These are phyloP conservation scores for Ophioninae sp. DNA, from an alignment of 2,888 invertebrate genomes.

Conservation along the genomic window DNA sequence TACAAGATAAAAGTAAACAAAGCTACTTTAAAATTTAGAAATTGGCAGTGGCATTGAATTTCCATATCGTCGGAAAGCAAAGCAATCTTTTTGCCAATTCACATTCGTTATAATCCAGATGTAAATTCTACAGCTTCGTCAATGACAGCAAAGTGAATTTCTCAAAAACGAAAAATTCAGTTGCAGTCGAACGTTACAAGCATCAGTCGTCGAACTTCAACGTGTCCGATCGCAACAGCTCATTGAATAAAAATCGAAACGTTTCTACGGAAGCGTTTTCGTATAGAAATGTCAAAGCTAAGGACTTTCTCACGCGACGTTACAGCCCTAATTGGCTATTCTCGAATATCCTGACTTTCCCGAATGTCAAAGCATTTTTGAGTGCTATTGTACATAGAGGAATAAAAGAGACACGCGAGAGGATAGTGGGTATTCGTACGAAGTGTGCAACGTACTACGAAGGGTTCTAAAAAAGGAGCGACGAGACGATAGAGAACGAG, in stretches of 20 bases:
- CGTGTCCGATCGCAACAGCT: no score
- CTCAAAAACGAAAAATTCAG: no score
- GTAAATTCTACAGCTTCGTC: no score
- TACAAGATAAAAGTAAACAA: neutral
- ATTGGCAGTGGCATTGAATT: neutral
- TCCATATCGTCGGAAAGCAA: no score
- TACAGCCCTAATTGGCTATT: constrained; percentile 14
- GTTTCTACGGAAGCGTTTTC: neutral
- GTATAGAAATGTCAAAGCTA: neutral
- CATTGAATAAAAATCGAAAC: no score
- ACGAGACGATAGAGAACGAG: constrained; percentile 50
- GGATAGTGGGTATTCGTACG: constrained; percentile 13
- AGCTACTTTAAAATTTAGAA: neutral
- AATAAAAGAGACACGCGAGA: constrained; percentile 24
- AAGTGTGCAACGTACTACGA: constrained; percentile 47
- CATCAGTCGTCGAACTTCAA: no score
- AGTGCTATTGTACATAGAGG: constrained; percentile 22
- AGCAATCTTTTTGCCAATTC: no score
- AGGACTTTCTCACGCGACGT: neutral
- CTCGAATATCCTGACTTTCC: constrained; percentile 16
- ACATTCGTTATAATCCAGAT: no score
- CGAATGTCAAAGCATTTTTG: constrained; percentile 19
- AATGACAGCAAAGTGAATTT: no score
- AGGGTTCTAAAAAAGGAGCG: constrained; percentile 38
- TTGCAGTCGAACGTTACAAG: no score